phyloP scores from a whole-genome alignment of 1,140 invertebrate genomes.

The Hycleus phaleratus region DNA sequence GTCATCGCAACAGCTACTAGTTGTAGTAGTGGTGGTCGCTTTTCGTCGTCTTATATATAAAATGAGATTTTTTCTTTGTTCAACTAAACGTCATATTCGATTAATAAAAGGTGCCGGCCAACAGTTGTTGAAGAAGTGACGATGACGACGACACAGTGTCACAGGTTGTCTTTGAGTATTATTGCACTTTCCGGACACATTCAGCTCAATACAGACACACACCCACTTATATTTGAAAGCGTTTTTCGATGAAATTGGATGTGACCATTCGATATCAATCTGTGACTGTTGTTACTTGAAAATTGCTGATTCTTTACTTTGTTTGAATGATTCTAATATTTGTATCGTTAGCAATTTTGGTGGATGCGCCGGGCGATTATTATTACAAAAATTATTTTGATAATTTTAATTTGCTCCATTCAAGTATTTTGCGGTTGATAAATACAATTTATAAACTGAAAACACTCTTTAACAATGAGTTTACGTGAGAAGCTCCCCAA shows the following conservation, averaged over 20 bases:
- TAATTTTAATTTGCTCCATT: no score
- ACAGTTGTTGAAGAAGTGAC: slow-evolving; percentile 18
- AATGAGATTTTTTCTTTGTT: slow-evolving; percentile 29
- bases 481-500: slow-evolving; percentile 19
- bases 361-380: no score
- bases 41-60: slow-evolving; percentile 17
- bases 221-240: not conserved
- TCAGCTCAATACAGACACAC: not conserved
- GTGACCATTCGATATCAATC: not conserved
- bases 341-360: no score
- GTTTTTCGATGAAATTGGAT: not conserved
- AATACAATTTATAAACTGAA: slow-evolving; percentile 29
- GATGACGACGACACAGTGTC: not conserved
- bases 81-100: slow-evolving; percentile 21
- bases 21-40: not conserved
- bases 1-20: slow-evolving; percentile 7
- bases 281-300: no score
- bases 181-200: slow-evolving; percentile 16
- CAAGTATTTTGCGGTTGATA: slow-evolving; percentile 15
- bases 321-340: no score
- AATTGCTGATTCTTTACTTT: no score
- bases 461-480: slow-evolving; percentile 22
- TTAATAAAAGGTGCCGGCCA: slow-evolving; percentile 25
- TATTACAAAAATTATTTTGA: no score
- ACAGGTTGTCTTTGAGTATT: slow-evolving; percentile 24